Percentiles rank a stretch among this genome's conserved stretches.
phyloP scores from a whole-genome alignment of 1,140 invertebrate genomes.

The Phocides pigmalion region DNA sequence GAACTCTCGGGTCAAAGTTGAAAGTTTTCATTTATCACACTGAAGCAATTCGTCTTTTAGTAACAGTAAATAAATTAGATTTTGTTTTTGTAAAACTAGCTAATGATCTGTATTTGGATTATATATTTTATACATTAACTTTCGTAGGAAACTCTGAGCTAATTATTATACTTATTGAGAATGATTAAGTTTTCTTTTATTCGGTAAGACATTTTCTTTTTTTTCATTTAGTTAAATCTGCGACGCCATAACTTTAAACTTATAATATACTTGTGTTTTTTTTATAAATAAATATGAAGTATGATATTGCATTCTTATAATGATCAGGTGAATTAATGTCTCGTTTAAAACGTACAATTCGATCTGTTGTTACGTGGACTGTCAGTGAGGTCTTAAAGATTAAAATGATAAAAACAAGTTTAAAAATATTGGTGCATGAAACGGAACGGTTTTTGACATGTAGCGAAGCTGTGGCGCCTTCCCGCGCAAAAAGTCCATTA shows the following conservation, averaged over 20 bases:
- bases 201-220: too few relatives aligned
- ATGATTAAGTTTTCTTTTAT: too few relatives aligned
- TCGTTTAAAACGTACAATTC: too few relatives aligned
- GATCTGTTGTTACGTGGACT: neutral
- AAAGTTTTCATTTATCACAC: constrained; percentile 8
- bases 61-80: neutral
- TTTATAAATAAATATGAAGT: too few relatives aligned
- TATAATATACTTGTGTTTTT: too few relatives aligned
- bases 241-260: too few relatives aligned
- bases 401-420: neutral
- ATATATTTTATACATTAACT: too few relatives aligned
- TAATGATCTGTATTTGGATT: neutral
- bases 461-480: constrained; percentile 6
- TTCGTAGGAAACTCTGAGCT: too few relatives aligned
- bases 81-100: neutral
- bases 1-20: constrained; percentile 34
- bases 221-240: too few relatives aligned
- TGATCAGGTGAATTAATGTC: too few relatives aligned
- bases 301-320: too few relatives aligned
- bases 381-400: neutral
- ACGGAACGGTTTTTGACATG: constrained; percentile 14
- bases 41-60: neutral
- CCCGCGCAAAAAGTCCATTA: neutral
- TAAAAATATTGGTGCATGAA: constrained; percentile 12
- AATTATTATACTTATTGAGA: too few relatives aligned